Base-by-base conservation (phyloP, 2,888 invertebrate genomes). In the Apamea monoglypha region DNA sequence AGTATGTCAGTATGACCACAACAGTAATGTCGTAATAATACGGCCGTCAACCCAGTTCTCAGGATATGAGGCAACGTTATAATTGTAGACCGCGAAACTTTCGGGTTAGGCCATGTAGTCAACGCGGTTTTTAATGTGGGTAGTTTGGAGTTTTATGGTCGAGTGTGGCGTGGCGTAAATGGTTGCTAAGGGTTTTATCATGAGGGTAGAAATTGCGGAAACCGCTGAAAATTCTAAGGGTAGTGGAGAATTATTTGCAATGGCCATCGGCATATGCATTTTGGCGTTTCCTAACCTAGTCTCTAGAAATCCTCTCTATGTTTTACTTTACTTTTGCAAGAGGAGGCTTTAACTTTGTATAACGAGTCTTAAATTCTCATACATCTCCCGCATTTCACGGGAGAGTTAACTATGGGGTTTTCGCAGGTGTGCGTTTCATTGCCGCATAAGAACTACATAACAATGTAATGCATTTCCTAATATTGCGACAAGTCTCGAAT, bases 1-100 rank as follows among this genome's bases (percentile, higher is more conserved):
- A 2, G 25, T 36, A 29, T 63, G 25, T 40, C 36, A 14, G 47
- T 77, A 66, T 89, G 88, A 81, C 86, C 78, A 84, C 71, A 77
- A 76, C 70, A 82, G 14, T 71, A 36, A 69, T 80, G 80, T 77
- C 12, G 79, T 83, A 78, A 86, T 53, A 50, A 40, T 69, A 74
- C 29, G 74, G 44, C 21, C 83, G 63, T 8, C 79, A 85, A 61
- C 88, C 88, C 40, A 87, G 79, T 89, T 90, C 90, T 70, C 89
- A 89, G 40, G 73, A 64, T n/a, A 32, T 87, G 84, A 59, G 12
- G 84, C 90, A 87, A 85, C 32, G 64, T 25, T 25, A 72, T 79
- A 86, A 90, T 87, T 83, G 78, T 67, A 61, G 16, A 66, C 63
- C 67, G 76, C 71, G 68, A 76, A 84, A 88, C 80, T 81, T 85